Evolutionary conservation across 2,888 invertebrate species (phyloP).

Genomic region (Sphecodes monilicornis): DNA sequence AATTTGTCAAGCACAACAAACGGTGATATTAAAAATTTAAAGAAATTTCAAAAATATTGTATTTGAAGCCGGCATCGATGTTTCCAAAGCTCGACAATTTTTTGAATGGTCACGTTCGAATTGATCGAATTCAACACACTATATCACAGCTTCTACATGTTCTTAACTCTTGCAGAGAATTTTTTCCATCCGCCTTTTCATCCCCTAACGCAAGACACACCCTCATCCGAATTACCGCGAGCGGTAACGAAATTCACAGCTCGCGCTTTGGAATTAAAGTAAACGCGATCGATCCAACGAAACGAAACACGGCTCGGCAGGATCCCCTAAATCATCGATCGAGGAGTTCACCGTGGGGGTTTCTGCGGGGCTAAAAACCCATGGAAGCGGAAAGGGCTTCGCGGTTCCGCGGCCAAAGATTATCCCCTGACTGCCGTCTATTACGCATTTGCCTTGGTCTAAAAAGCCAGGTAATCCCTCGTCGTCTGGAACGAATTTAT

Average conservation of each 20-base stretch:
- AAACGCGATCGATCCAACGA: neutral
- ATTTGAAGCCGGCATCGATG: no score
- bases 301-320: neutral
- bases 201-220: neutral
- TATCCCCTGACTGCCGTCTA: slow-evolving; percentile 66
- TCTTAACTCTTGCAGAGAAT: neutral
- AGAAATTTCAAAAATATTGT: no score
- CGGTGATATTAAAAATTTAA: no score
- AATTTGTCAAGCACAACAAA: no score
- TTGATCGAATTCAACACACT: no score
- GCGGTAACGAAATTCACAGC: neutral
- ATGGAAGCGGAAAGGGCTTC: slow-evolving; percentile 63
- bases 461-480: slow-evolving; percentile 73
- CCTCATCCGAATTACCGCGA: neutral
- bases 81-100: no score
- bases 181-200: neutral
- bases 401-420: slow-evolving; percentile 72
- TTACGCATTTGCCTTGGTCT: slow-evolving; percentile 64
- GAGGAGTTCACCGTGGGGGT: slow-evolving; percentile 32
- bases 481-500: slow-evolving; percentile 76
- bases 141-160: neutral
- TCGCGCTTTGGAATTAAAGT: neutral
- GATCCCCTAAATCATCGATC: slow-evolving; percentile 37
- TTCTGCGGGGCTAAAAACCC: slow-evolving; percentile 49
- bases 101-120: no score